Evolutionary conservation across 2,113 vertebrate species (phyloP), one percentile per base, ranked within the genome.

Genomic region (Mustela nigripes): DNA sequence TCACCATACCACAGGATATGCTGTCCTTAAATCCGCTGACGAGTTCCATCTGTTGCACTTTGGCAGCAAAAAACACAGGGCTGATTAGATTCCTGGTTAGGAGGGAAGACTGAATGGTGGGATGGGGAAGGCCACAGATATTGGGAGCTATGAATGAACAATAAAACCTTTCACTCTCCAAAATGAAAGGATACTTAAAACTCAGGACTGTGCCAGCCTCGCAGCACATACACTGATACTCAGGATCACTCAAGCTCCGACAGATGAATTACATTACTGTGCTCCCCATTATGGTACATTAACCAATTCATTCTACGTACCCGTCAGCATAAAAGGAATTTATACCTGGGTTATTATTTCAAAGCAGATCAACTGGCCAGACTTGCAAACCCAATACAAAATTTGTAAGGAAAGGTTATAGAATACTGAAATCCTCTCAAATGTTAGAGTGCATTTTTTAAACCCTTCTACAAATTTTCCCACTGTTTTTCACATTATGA

Each of bases 131-230:
- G 76, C 56, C 3, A 28, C 19, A 58, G 48, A 95, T 60, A 56
- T 5, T 91, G 45, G 24, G 45, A 96, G 85, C 45, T 69, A 50
- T 39, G 65, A 82, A 62, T 24, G 26, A 81, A 48, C 4, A 95
- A 42, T 48, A 62, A 81, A 93, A 42, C 11, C 21, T 71, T 88
- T 60, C 26, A 42, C 36, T 62, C 89, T 92, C 63, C 67, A 79
- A 24, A 80, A 91, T 79, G 82, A 91, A 96, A 81, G 33, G 56
- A 85, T 42, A 89, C 62, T 92, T 88, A 94, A 95, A 94, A 88
- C 50, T 80, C 58, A 76, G 79, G 22, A 95, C 84, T 79, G 48
- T 33, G 28, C 31, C 48, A 10, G 10, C 76, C 18, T 79, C 2
- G 2, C 18, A n/a, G 76, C 76, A 53, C 31, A 53, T 33, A 79